Base-by-base conservation (phyloP, 1,140 invertebrate species). In the Propsilocerus akamusi region DNA sequence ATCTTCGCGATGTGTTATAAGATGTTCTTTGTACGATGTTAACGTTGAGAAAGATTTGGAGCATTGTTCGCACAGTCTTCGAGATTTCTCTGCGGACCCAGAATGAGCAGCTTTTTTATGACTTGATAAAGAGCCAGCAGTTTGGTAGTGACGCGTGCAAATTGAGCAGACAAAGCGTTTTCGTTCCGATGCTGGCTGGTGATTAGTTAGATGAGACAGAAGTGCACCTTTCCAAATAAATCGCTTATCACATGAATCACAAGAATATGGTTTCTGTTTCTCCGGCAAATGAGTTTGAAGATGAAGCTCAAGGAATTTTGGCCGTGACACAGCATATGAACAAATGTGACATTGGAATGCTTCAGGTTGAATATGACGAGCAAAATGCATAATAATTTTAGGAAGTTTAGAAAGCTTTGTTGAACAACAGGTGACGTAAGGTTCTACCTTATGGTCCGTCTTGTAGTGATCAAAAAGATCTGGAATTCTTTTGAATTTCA, bases 221-320 rank as follows among this genome's bases (percentile, higher is more conserved):
- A 50, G 34, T 25, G 49, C 49, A 26, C 32, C 23, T 26, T 50
- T 50, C 49, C 49, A 50, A 5, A 23, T 24, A n/a, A 50, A 50
- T n/a, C 49, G 30, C 5, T 26, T 24, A 3, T 22, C 11, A 24
- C 49, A 50, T 41, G 26, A 24, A 46, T 34, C 34, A 26, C 49
- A 50, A 8, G 12, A 32, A 5, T 22, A 50, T 41, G 49, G 49
- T n/a, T 50, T 50, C 22, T 50, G 34, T 14, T 46, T 34, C 3
- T 50, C 49, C 3, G 49, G 49, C 24, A 50, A 46, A 46, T 50
- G 49, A 32, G 49, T 50, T 26, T 50, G 32, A 20, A 26, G 24
- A 14, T 50, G 49, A 50, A 32, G 25, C 12, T 41, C 11, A 17
- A 50, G 24, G 22, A 50, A 50, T 25, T 34, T 24, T 7, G 49